phyloP scores from a whole-genome alignment of 53 echinoderm and acorn worm species.

The Temnopleurus reevesii region DNA sequence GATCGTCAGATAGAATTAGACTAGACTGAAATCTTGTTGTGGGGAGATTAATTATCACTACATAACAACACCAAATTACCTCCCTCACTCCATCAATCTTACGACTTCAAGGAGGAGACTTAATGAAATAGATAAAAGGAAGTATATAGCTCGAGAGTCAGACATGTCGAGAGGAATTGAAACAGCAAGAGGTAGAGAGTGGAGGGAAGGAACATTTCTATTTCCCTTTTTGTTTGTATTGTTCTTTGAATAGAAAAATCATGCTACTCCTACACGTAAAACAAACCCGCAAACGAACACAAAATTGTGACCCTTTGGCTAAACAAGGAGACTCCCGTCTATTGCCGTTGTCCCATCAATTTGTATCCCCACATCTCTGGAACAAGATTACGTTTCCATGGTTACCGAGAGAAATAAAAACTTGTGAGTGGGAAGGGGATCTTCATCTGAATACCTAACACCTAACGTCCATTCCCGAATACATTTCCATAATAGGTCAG shows the following conservation, averaged over 20 bases:
- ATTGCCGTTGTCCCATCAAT: not conserved
- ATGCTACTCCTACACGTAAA: too few species aligned
- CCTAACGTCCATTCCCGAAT: not conserved
- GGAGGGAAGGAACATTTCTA: not conserved
- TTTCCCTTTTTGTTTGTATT: not conserved
- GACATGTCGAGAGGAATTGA: too few species aligned
- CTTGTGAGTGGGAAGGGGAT: not conserved
- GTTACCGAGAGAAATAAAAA: not conserved
- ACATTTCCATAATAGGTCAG: not conserved
- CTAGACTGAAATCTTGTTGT: too few species aligned
- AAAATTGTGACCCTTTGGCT: not conserved
- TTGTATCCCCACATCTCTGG: not conserved
- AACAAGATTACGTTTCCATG: slow-evolving; percentile 2
- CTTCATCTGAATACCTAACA: not conserved
- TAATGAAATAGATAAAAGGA: too few species aligned
- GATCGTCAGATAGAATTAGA: too few species aligned
- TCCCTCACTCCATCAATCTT: too few species aligned
- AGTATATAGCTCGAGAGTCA: too few species aligned
- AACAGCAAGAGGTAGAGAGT: too few species aligned
- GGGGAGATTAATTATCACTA: too few species aligned
- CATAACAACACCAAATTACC: too few species aligned
- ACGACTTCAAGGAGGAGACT: too few species aligned
- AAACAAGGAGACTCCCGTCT: not conserved
- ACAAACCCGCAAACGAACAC: not conserved
- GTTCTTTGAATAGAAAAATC: too few species aligned